phyloP scores from a whole-genome alignment of 2,797 vertebrate species.

The Nyctibius grandis region DNA sequence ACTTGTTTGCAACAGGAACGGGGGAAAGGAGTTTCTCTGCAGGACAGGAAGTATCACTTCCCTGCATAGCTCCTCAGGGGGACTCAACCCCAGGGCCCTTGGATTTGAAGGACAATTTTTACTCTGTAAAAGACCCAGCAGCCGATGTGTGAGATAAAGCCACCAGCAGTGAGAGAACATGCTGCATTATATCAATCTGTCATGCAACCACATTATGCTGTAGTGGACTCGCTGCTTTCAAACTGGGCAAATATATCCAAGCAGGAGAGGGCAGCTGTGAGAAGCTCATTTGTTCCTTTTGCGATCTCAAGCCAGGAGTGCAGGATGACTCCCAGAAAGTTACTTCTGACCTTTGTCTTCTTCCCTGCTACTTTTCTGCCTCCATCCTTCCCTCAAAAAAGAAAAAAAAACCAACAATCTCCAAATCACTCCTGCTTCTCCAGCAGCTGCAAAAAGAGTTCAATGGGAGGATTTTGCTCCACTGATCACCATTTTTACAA shows the following conservation, averaged over 20 bases:
- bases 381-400: not conserved
- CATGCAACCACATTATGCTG: not conserved
- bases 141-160: not conserved
- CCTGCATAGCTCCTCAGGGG: accelerated
- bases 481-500: not conserved
- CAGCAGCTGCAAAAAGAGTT: not conserved
- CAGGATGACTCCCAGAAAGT: not conserved
- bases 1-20: not conserved
- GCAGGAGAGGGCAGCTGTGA: not conserved
- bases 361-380: not conserved
- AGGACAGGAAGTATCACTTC: not conserved
- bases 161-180: not conserved
- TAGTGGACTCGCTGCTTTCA: not conserved
- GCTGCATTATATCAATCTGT: not conserved
- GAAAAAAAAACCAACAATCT: not conserved
- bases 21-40: not conserved
- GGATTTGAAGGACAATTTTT: not conserved
- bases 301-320: not conserved
- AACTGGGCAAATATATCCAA: not conserved
- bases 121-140: not conserved
- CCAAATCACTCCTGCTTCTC: not conserved
- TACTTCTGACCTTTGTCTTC: not conserved
- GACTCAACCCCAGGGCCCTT: not conserved
- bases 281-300: not conserved
- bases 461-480: not conserved